Conservation (phyloP, 2,797 vertebrate genomes). For the Okamejei kenojei region DNA sequence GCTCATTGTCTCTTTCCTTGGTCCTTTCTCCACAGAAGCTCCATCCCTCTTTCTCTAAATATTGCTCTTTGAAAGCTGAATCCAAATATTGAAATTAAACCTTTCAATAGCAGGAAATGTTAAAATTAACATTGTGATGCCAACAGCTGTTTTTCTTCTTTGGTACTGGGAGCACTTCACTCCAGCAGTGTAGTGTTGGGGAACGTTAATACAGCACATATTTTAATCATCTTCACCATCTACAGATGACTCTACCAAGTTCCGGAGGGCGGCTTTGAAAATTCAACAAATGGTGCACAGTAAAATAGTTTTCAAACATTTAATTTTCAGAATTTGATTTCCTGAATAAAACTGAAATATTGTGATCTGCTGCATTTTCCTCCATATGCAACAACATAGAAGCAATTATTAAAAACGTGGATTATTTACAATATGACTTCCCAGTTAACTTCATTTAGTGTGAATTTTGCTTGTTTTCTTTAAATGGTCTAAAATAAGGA, state of each 20-base stretch:
- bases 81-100: neutral
- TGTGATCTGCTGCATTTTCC: neutral
- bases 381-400: neutral
- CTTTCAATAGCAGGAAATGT: neutral
- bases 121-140: neutral
- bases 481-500: neutral
- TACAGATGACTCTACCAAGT: neutral
- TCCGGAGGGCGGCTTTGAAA: neutral
- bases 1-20: neutral
- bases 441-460: neutral
- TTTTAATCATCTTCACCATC: neutral
- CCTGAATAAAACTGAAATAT: neutral
- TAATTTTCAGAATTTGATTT: neutral
- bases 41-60: neutral
- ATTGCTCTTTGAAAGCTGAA: neutral
- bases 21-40: no score
- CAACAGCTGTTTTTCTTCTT: constrained; percentile 16
- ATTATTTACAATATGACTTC: neutral
- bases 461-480: neutral
- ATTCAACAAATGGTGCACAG: neutral
- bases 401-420: neutral
- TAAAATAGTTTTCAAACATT: neutral
- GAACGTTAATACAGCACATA: neutral
- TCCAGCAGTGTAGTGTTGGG: neutral
- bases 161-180: neutral